Percentiles rank a stretch among this genome's conserved stretches.
These are phyloP conservation scores for Leptinotarsa haldemani DNA, from an alignment of 2,888 invertebrate species.

Conservation along the genomic window DNA sequence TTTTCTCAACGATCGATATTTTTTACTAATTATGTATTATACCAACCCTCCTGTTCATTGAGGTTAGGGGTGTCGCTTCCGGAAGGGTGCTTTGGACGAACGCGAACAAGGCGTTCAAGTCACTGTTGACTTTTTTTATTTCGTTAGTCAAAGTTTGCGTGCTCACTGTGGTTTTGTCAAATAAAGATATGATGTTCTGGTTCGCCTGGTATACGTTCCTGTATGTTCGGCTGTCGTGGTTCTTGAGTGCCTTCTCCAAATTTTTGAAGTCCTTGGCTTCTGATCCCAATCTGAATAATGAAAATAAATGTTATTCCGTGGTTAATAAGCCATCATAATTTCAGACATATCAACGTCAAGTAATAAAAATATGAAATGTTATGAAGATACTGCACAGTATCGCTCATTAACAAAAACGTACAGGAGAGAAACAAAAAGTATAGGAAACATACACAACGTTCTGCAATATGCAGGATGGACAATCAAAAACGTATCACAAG, in stretches of 20 bases:
- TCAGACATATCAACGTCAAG: too few species aligned
- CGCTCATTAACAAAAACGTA: too few species aligned
- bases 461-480: too few species aligned
- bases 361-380: too few species aligned
- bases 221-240: slow-evolving; percentile 60
- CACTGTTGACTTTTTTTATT: slow-evolving; percentile 45
- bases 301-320: slow-evolving; percentile 12
- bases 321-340: too few species aligned
- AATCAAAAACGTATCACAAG: too few species aligned
- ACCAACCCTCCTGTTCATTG: slow-evolving; percentile 10
- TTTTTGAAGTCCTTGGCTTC: slow-evolving; percentile 70
- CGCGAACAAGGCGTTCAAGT: slow-evolving; percentile 49
- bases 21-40: neutral
- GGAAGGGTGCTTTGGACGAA: slow-evolving; percentile 44
- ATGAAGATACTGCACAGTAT: too few species aligned
- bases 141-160: slow-evolving; percentile 53
- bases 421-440: too few species aligned
- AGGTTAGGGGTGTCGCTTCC: slow-evolving; percentile 30
- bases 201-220: slow-evolving; percentile 58
- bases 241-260: slow-evolving; percentile 68
- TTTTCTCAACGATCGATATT: neutral
- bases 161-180: slow-evolving; percentile 56
- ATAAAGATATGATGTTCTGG: slow-evolving; percentile 55
- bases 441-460: too few species aligned
- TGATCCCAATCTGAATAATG: slow-evolving; percentile 68